Base-by-base conservation (phyloP, 1,140 invertebrate species). In the Cydia strobilella region DNA sequence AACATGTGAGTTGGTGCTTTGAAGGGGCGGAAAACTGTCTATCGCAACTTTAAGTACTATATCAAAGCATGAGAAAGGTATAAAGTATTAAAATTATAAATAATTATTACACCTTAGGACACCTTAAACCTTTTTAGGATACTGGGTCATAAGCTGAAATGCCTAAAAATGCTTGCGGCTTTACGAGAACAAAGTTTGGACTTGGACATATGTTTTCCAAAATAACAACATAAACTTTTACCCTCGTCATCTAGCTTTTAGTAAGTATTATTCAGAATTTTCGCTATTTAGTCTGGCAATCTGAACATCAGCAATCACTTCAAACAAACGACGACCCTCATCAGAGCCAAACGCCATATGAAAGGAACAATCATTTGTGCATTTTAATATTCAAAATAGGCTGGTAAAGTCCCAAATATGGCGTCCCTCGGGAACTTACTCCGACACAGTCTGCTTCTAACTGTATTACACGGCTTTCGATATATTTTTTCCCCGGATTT, bases 381-480 rank as follows among this genome's bases (percentile, higher is more conserved):
- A 72, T 59, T 75, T 79, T 75, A 76, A 78, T 78, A 80, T 82
- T 80, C 77, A 80, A 74, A 78, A 82, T 79, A 75, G 77, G 74
- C 42, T 71, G 75, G 75, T 79, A 45, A 80, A 80, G 59, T 79
- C 74, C 69, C 62, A 79, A 78, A 80, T 77, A 77, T 80, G 76
- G 75, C 65, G 42, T 77, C 75, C 78, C 74, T 45, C 51, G 75
- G 77, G 76, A 74, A 69, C 78, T 77, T 81, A 81, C 82, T 78
- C 79, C 75, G 65, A 54, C 75, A 78, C 78, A 83, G 83, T 82
- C 81, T 78, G 66, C 79, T 73, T 80, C 76, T 86, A 86, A 85
- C 81, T 84, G 84, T 84, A 85, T 87, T 88, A 87, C 83, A 84
- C 75, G 76, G 85, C 80, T 85, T 88, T 80, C 84, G 85, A 89